These are phyloP conservation scores for Julus scanicus DNA, from an alignment of 2,888 invertebrate genomes.

Conservation along the genomic window DNA sequence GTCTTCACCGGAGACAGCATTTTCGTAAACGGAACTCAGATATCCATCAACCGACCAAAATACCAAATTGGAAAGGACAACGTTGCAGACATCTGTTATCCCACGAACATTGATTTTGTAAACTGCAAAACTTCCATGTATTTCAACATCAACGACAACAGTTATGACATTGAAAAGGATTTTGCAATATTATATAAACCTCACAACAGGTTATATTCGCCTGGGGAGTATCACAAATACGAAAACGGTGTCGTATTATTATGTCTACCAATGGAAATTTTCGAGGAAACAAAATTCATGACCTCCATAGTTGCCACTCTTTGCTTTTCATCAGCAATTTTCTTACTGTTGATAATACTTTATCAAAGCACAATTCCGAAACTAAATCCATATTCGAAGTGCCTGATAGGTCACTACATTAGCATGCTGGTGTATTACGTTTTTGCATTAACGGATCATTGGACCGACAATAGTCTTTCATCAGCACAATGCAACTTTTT, in stretches of 20 bases:
- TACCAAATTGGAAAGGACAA: background rate
- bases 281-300: background rate
- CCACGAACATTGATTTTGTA: background rate
- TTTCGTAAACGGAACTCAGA: background rate
- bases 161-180: background rate
- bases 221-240: slow-evolving; percentile 13
- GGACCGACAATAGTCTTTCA: background rate
- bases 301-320: background rate
- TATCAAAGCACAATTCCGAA: background rate
- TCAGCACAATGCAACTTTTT: slow-evolving; percentile 48
- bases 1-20: background rate
- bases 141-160: background rate
- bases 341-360: background rate
- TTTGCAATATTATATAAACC: background rate
- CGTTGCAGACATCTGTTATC: background rate
- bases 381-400: background rate
- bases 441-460: background rate
- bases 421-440: background rate
- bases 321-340: background rate
- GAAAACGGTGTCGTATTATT: background rate
- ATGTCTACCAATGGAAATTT: background rate
- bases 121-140: background rate
- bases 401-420: background rate
- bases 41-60: background rate
- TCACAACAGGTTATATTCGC: background rate